Conservation (phyloP, 2,113 vertebrate species). For the Paramormyrops kingsleyae region DNA sequence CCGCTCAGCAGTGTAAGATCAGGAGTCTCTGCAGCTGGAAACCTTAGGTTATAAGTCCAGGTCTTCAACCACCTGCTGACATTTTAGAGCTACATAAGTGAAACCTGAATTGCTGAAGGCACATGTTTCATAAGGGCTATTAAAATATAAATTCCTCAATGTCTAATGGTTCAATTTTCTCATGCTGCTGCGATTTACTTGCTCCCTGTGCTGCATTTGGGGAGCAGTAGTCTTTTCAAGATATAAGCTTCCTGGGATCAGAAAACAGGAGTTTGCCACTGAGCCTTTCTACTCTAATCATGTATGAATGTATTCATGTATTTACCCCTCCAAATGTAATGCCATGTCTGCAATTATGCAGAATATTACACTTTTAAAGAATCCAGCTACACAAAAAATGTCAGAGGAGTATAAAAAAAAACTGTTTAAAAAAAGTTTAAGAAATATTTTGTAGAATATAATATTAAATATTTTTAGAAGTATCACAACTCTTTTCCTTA, state of each 20-base stretch:
- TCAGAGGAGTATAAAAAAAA: background rate
- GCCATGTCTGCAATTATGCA: background rate
- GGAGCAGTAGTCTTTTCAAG: background rate
- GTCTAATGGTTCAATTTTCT: background rate
- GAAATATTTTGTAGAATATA: no score
- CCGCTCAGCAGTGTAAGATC: background rate
- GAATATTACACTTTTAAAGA: background rate
- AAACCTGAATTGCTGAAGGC: background rate
- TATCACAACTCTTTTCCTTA: background rate
- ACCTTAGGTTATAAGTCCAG: background rate
- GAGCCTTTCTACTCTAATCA: background rate
- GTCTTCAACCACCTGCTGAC: background rate
- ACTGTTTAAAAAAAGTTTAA: background rate
- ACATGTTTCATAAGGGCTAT: background rate
- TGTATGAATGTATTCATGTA: background rate
- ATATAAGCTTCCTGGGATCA: background rate
- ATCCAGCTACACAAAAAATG: background rate
- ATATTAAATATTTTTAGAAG: background rate
- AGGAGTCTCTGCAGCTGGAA: background rate
- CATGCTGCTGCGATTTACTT: background rate
- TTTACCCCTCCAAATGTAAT: background rate
- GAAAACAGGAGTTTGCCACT: background rate
- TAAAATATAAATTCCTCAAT: background rate
- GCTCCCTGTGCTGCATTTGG: background rate
- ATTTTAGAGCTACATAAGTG: background rate